Percentiles rank a stretch among this genome's conserved stretches.
These are phyloP conservation scores for Tragelaphus strepsiceros DNA, from an alignment of 2,113 vertebrate species.

Conservation along the genomic window DNA sequence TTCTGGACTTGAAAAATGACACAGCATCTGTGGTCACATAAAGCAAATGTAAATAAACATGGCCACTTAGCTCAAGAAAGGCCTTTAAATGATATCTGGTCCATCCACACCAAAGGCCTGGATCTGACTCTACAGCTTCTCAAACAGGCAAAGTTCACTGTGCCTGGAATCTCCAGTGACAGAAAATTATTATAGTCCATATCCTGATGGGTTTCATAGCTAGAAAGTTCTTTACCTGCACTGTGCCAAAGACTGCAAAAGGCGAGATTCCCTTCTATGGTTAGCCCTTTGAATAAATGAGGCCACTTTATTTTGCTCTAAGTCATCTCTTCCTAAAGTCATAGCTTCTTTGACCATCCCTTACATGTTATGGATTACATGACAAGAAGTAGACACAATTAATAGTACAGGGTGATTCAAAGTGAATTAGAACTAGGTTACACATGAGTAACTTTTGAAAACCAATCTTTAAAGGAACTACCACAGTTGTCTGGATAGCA, in stretches of 20 bases:
- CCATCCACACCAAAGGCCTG: background rate
- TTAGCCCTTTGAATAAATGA: slow-evolving; percentile 15
- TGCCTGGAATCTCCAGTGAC: background rate
- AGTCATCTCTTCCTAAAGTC: background rate
- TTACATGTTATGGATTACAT: background rate
- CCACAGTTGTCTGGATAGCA: background rate
- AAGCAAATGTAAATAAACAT: background rate
- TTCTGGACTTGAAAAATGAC: slow-evolving; percentile 23
- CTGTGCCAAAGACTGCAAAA: background rate
- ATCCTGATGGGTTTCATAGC: background rate
- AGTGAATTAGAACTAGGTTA: background rate
- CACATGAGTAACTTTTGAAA: background rate
- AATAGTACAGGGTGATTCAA: background rate
- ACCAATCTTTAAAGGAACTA: background rate
- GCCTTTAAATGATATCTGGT: background rate
- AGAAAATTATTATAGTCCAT: background rate
- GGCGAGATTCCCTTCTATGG: background rate
- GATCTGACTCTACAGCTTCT: background rate
- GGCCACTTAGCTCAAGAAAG: slow-evolving; percentile 12
- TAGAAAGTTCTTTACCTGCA: background rate
- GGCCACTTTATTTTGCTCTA: background rate
- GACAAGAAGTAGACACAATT: background rate
- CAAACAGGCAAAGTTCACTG: background rate
- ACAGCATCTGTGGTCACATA: background rate
- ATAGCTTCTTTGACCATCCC: background rate